phyloP scores from a whole-genome alignment of 2,888 invertebrate genomes.

The Napeogenes inachia region DNA sequence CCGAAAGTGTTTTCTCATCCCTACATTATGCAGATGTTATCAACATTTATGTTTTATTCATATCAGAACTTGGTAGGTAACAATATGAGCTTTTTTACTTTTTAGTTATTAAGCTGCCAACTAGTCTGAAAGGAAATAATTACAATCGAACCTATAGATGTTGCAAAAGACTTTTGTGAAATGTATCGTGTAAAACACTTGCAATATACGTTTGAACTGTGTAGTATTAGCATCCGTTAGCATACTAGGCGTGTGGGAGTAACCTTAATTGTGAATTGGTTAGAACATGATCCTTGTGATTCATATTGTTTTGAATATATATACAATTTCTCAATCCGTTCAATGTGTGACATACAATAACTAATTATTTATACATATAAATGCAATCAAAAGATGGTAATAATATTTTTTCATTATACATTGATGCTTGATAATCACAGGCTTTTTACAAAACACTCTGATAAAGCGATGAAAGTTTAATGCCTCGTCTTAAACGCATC shows the following conservation, averaged over 20 bases:
- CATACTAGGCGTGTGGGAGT: conserved; percentile 45
- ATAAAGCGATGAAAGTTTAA: conserved; percentile 65
- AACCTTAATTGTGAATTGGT: conserved; percentile 42
- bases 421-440: conserved; percentile 7
- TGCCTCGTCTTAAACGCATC: conserved; percentile 47
- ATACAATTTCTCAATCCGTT: background rate
- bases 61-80: background rate
- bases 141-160: conserved; percentile 9
- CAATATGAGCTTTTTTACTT: background rate
- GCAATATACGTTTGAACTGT: conserved; percentile 42
- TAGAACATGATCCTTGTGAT: conserved; percentile 16
- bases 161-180: conserved; percentile 20
- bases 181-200: conserved; percentile 28
- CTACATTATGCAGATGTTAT: conserved; percentile 14
- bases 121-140: conserved; percentile 1
- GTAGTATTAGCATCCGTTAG: conserved; percentile 51
- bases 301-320: conserved; percentile 11
- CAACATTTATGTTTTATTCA: conserved; percentile 15
- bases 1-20: conserved; percentile 8
- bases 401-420: background rate
- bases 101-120: background rate
- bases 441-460: conserved; percentile 16
- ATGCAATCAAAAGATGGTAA: too few relatives aligned
- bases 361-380: too few relatives aligned
- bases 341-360: background rate